phyloP scores from a whole-genome alignment of 2,888 invertebrate species.

The Uropetala carovei region DNA sequence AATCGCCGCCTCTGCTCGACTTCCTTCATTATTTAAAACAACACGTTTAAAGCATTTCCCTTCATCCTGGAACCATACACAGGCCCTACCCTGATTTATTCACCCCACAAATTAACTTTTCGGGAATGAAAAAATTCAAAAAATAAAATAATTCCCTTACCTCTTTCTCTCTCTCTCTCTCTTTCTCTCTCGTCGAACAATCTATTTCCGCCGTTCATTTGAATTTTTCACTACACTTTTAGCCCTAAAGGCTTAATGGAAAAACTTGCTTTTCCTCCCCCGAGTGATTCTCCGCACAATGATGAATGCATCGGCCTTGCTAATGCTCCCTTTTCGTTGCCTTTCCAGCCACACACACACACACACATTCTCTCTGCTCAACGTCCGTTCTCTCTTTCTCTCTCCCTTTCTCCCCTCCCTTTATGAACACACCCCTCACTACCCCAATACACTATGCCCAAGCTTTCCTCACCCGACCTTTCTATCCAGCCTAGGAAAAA shows the following conservation, averaged over 20 bases:
- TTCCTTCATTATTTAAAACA: neutral
- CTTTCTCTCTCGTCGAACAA: neutral
- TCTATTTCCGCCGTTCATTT: slow-evolving; percentile 31
- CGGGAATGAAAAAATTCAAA: neutral
- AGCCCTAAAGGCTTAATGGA: slow-evolving; percentile 29
- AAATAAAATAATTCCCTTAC: neutral
- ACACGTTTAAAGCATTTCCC: neutral
- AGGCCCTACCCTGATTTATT: slow-evolving; percentile 30
- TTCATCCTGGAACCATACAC: neutral
- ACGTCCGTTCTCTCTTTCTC: neutral
- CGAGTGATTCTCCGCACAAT: slow-evolving; percentile 17
- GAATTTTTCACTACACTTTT: slow-evolving; percentile 32
- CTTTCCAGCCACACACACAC: neutral
- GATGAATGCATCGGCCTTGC: slow-evolving; percentile 23
- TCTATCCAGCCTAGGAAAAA: too few relatives aligned
- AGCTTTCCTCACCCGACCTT: too few relatives aligned
- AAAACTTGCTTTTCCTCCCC: slow-evolving; percentile 35
- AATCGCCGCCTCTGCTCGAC: neutral
- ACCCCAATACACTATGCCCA: neutral
- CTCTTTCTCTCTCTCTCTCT: neutral
- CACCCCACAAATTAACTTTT: slow-evolving; percentile 7
- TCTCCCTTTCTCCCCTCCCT: neutral
- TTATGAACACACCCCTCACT: neutral
- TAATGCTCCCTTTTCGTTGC: slow-evolving; percentile 22
- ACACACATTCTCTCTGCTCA: neutral